Evolutionary conservation across 2,113 vertebrate genomes (phyloP).

Genomic region (Toxotes chatareus): DNA sequence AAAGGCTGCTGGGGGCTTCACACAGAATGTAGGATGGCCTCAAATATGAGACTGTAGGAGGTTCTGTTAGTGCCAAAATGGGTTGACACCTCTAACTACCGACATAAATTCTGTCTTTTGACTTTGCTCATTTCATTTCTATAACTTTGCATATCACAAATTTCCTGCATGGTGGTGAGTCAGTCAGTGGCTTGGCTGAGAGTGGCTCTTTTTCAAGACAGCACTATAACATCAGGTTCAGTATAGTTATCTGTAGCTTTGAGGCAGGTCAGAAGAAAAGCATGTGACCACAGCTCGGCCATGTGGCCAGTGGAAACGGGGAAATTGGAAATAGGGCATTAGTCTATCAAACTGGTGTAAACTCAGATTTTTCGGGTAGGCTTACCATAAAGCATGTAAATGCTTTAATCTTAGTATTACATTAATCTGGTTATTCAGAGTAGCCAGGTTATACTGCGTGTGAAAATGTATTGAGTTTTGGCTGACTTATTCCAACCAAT

Average conservation of each 20-base stretch:
- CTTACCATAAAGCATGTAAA: slow-evolving; percentile 5
- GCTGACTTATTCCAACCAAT: slow-evolving; percentile 66
- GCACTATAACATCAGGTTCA: neutral
- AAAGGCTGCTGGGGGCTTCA: slow-evolving; percentile 27
- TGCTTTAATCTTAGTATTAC: slow-evolving; percentile 23
- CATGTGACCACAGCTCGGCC: neutral
- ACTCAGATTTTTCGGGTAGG: neutral
- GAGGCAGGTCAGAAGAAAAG: neutral
- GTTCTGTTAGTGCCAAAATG: neutral
- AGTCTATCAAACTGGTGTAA: neutral
- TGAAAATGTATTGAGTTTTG: slow-evolving; percentile 36
- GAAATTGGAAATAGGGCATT: too few relatives aligned
- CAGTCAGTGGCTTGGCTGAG: neutral
- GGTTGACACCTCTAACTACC: neutral
- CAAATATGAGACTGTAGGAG: neutral
- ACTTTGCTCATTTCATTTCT: neutral
- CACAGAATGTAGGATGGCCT: slow-evolving; percentile 4
- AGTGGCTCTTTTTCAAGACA: neutral
- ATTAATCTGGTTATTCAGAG: slow-evolving; percentile 17
- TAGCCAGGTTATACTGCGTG: neutral
- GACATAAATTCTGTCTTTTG: neutral
- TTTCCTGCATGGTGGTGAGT: neutral
- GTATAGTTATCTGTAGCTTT: neutral
- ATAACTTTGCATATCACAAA: neutral
- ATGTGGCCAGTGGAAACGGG: neutral